phyloP scores from a whole-genome alignment of 1,140 invertebrate genomes.

The Dryas iulia region DNA sequence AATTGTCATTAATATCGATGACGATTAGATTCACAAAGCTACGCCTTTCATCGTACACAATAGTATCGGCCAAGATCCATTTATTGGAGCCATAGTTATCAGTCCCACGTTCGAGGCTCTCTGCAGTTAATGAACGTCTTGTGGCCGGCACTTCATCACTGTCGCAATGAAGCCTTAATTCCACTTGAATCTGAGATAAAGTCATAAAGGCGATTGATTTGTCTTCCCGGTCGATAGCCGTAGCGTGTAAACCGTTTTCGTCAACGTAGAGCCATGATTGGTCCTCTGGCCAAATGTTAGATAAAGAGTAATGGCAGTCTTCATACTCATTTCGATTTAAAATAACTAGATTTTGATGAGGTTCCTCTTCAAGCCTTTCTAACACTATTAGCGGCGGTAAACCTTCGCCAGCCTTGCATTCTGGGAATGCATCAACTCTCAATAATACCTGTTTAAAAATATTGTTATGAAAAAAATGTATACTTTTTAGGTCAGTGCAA shows the following conservation, averaged over 20 bases:
- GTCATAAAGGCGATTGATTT: conserved; percentile 73
- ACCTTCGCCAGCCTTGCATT: conserved; percentile 45
- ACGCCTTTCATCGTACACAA: conserved; percentile 54
- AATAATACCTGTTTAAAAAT: conserved; percentile 52
- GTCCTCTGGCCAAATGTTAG: conserved; percentile 57
- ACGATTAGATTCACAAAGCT: conserved; percentile 74
- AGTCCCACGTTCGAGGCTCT: conserved; percentile 35
- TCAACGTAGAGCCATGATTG: conserved; percentile 67
- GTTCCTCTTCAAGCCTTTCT: conserved; percentile 64
- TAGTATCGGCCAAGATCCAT: conserved; percentile 67
- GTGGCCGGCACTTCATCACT: conserved; percentile 35
- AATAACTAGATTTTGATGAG: conserved; percentile 54
- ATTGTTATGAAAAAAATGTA: not conserved
- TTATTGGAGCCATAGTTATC: conserved; percentile 61
- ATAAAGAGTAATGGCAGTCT: conserved; percentile 52
- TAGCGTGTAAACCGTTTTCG: conserved; percentile 51
- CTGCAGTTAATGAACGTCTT: conserved; percentile 44
- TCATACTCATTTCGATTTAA: conserved; percentile 43
- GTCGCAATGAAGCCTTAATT: conserved; percentile 57
- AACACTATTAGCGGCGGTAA: conserved; percentile 63
- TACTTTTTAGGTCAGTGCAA: not conserved
- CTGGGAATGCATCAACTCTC: conserved; percentile 43
- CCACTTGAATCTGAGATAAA: conserved; percentile 73
- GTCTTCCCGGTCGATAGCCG: conserved; percentile 69
- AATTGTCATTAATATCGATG: conserved; percentile 78